These are phyloP conservation scores for Crossocerus cetratus DNA, from an alignment of 2,888 invertebrate genomes.

Conservation along the genomic window DNA sequence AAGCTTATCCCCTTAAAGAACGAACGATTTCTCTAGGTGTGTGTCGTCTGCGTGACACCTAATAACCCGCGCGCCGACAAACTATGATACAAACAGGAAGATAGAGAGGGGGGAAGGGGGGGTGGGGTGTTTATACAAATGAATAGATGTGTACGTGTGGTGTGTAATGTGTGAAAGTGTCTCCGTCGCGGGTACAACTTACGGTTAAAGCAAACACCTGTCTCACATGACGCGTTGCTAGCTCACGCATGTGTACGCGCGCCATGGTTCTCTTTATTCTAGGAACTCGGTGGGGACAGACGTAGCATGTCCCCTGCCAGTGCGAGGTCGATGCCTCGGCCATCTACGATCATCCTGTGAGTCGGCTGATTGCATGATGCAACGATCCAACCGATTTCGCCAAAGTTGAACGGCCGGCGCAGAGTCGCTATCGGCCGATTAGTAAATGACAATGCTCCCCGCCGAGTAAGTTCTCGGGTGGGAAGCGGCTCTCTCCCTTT, in stretches of 20 bases:
- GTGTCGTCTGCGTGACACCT: constrained; percentile 26
- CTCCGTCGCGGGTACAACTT: constrained; percentile 16
- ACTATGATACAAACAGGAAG: constrained; percentile 60
- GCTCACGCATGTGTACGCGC: constrained; percentile 29
- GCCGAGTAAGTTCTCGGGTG: neutral
- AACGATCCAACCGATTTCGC: constrained; percentile 6
- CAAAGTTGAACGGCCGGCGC: neutral
- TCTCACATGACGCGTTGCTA: constrained; percentile 28
- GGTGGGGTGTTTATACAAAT: constrained; percentile 70
- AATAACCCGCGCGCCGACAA: constrained; percentile 50
- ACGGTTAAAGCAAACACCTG: constrained; percentile 22
- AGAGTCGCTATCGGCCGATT: neutral
- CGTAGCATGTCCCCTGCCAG: constrained; percentile 18
- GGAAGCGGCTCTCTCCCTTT: neutral
- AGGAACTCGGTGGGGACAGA: constrained; percentile 63
- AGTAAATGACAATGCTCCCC: neutral
- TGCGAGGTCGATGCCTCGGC: constrained; percentile 25
- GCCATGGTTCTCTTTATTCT: constrained; percentile 40
- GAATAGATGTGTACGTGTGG: constrained; percentile 28
- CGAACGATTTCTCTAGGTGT: constrained; percentile 29
- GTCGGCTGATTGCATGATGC: neutral
- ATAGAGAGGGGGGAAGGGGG: too few species aligned
- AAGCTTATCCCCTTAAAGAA: constrained; percentile 50
- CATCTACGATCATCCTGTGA: constrained; percentile 12
- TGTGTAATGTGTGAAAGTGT: too few species aligned